Percentiles rank a stretch among this genome's conserved stretches.
phyloP scores from a whole-genome alignment of 1,140 invertebrate species.

The Penaeus chinensis region DNA sequence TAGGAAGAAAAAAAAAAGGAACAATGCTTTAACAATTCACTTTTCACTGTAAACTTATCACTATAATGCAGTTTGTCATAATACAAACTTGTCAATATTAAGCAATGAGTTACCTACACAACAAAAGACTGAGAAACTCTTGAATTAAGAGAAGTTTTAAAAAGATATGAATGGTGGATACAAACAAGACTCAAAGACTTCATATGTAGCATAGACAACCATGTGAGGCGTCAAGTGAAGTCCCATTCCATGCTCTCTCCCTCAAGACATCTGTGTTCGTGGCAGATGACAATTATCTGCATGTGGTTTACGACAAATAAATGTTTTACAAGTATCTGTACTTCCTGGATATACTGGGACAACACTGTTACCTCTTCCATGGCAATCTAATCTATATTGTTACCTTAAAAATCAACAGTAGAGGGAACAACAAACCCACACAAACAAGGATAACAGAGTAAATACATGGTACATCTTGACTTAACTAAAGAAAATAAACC shows the following conservation, averaged over 20 bases:
- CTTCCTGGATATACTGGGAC: background rate
- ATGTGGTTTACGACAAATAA: too few relatives aligned
- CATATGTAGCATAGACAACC: too few relatives aligned
- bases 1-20: slow-evolving; percentile 23
- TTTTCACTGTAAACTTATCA: slow-evolving; percentile 21
- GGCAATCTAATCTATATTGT: slow-evolving; percentile 20
- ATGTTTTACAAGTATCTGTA: too few relatives aligned
- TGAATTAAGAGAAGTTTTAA: slow-evolving; percentile 8
- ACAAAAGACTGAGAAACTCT: slow-evolving; percentile 17
- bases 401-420: slow-evolving; percentile 38
- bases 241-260: too few relatives aligned
- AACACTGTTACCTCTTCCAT: background rate
- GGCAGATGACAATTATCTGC: too few relatives aligned
- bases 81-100: slow-evolving; percentile 35
- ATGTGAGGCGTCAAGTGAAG: too few relatives aligned
- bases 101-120: slow-evolving; percentile 27
- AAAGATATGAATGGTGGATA: slow-evolving; percentile 27
- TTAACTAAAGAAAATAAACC: slow-evolving; percentile 53
- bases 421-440: slow-evolving; percentile 36
- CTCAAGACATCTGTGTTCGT: too few relatives aligned
- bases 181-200: background rate
- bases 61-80: slow-evolving; percentile 41
- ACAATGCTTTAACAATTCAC: slow-evolving; percentile 1
- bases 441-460: slow-evolving; percentile 43
- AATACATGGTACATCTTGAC: slow-evolving; percentile 29